Evolutionary conservation across 2,888 invertebrate genomes (phyloP), one percentile per base, ranked within the genome.

Genomic region (Caenorhabditis sp.): DNA sequence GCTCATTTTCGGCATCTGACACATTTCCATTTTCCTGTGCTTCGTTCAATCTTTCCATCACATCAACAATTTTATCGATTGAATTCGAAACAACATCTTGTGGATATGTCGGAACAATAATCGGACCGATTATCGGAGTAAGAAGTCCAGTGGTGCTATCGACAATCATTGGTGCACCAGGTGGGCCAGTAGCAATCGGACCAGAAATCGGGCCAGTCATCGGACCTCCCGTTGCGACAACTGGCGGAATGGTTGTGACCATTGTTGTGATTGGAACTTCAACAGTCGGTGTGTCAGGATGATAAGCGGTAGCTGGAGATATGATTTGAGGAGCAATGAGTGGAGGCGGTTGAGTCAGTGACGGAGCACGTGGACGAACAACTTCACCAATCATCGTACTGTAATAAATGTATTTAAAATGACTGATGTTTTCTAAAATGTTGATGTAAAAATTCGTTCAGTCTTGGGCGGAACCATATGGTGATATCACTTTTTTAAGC

Each of bases 31-130:
- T 54, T 74, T 76, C 69, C 26, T 74, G 66, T 6, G 75, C 77
- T 23, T 79, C 77, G 23, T 81, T 79, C 49, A 88, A 75, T 62
- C 86, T 81, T 67, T 80, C 83, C 66, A 79, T 82, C 23, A 85
- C 83, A 65, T 84, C 81, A n/a, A 84, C 69, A 54, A 85, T 85
- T 37, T 78, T 72, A 57, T 85, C 85, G 21, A 85, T 68, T 8
- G 82, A 81, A 61, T 70, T 71, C 24, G 83, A 78, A 8, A 85
- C 85, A 26, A 85, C 70, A 62, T 83, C 77, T 65, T 84, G 84
- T 19, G 84, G 84, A 63, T 83, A 79, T 1, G 63, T 50, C 14
- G 43, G 19, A 51, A 75, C 69, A 10, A 66, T 60, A 26, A 75
- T 69, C 14, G 69, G 74, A 17, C 64, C 50, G 21, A 75, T 66